A percentile compares a stretch with the other conserved stretches of the same genome.
These are phyloP conservation scores for Odontomachus brunneus DNA, from an alignment of 1,140 invertebrate species.

Conservation along the genomic window DNA sequence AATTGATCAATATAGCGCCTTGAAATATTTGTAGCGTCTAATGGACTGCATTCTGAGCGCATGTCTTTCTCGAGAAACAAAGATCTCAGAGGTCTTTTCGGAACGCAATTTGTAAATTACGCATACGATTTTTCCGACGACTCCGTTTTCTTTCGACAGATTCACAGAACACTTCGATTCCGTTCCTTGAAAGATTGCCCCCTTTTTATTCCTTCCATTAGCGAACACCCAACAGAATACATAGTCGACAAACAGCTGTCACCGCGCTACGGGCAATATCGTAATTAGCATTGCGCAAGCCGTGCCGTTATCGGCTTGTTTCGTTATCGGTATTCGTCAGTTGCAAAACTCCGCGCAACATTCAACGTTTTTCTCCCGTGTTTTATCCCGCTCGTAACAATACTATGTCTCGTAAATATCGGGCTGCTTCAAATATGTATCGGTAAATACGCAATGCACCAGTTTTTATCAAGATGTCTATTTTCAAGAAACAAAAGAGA, in stretches of 20 bases:
- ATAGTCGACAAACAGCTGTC: slow-evolving; percentile 8
- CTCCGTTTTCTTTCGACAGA: not conserved
- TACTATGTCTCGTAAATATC: slow-evolving; percentile 17
- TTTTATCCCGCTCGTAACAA: slow-evolving; percentile 33
- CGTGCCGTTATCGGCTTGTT: slow-evolving; percentile 12
- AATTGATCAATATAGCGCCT: too few species aligned
- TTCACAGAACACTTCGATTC: not conserved
- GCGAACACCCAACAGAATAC: too few species aligned
- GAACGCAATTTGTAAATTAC: not conserved
- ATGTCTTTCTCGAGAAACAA: too few species aligned
- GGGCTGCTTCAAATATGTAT: not conserved
- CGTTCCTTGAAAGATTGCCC: not conserved
- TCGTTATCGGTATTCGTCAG: not conserved
- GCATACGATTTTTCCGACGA: not conserved
- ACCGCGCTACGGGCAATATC: slow-evolving; percentile 2
- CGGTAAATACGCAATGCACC: not conserved
- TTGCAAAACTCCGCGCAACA: not conserved
- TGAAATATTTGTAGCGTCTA: too few species aligned
- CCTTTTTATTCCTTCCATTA: slow-evolving; percentile 3
- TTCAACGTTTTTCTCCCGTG: not conserved
- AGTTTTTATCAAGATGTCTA: not conserved
- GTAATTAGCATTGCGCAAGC: slow-evolving; percentile 20
- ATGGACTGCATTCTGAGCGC: too few species aligned
- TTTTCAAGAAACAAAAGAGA: not conserved
- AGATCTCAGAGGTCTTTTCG: not conserved